Base-by-base conservation (phyloP, 2,888 invertebrate species). In the Cyaniris semiargus region DNA sequence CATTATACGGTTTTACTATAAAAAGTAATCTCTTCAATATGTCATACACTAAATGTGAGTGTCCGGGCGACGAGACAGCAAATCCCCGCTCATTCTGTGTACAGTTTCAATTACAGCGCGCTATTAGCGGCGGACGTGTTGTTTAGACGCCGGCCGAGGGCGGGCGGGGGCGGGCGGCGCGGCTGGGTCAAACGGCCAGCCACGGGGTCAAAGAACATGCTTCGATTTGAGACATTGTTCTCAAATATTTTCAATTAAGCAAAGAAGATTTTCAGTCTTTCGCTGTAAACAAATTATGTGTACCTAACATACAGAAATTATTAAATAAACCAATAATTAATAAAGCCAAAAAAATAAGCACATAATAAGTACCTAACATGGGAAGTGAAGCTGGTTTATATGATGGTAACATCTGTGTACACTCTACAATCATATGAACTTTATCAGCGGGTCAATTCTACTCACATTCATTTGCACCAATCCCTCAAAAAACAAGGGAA, bases 81-180 rank as follows among this genome's bases (percentile, higher is more conserved):
- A 58, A 58, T 58, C 58, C 58, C 21, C 21, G 58, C n/a, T 58
- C n/a, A 58, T 58, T 21, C 58, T 58, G 58, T 58, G 21, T 58
- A 58, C 21, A 58, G 58, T n/a, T 58, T 21, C 21, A 58, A 58
- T 58, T 58, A 58, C 58, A 8, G 58, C n/a, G 58, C 6, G 21
- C 8, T 58, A 58, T 58, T 58, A 58, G 58, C 58, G 21, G 15
- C 58, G 58, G 58, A 58, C 58, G 58, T 58, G 58, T 58, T 10
- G 21, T 58, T 58, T 58, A 58, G 58, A 10, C 58, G 8, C 2
- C 8, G 21, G 8, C 0, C n/a, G 58, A 6, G 15, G 15, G 48
- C 4, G 4, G 48, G 18, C 18, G 48, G 5, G 48, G 48, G 48
- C 5, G 5, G 15, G 18, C 48, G 48, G 53, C 15, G 48, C 15